Conservation (phyloP, 2,797 vertebrate species). For the Trematomus bernacchii region DNA sequence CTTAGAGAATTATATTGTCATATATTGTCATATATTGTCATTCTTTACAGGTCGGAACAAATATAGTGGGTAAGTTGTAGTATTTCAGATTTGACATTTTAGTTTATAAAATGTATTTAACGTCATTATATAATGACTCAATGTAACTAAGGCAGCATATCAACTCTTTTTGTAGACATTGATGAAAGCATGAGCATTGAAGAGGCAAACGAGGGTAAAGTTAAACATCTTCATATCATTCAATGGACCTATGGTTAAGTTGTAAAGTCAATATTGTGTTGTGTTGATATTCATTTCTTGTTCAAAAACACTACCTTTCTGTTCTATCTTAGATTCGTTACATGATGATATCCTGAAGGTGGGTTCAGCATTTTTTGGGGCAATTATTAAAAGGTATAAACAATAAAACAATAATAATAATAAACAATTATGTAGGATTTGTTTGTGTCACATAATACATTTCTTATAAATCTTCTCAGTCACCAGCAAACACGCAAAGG, state of each 20-base stretch:
- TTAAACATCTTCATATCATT: neutral
- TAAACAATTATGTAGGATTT: too few relatives aligned
- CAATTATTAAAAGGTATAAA: too few relatives aligned
- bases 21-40: too few relatives aligned
- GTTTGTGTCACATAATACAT: neutral
- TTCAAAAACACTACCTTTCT: too few relatives aligned
- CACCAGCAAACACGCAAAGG: neutral
- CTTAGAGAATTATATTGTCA: too few relatives aligned
- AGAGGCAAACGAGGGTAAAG: constrained; percentile 62
- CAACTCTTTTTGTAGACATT: constrained; percentile 48
- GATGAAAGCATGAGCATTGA: constrained; percentile 8
- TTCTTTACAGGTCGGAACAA: too few relatives aligned
- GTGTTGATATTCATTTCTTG: too few relatives aligned
- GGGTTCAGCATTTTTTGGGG: neutral
- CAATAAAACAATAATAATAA: too few relatives aligned
- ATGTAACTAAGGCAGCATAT: constrained; percentile 8
- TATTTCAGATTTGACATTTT: too few relatives aligned
- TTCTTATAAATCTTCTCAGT: neutral
- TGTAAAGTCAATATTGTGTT: too few relatives aligned
- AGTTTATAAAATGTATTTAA: fast-evolving
- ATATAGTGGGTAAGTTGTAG: too few relatives aligned
- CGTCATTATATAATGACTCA: neutral
- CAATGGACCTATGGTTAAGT: neutral
- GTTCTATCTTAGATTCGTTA: neutral
- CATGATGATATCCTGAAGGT: constrained; percentile 60